These are phyloP conservation scores for Aselliscus stoliczkanus DNA, from an alignment of 2,797 vertebrate genomes.

Conservation along the genomic window DNA sequence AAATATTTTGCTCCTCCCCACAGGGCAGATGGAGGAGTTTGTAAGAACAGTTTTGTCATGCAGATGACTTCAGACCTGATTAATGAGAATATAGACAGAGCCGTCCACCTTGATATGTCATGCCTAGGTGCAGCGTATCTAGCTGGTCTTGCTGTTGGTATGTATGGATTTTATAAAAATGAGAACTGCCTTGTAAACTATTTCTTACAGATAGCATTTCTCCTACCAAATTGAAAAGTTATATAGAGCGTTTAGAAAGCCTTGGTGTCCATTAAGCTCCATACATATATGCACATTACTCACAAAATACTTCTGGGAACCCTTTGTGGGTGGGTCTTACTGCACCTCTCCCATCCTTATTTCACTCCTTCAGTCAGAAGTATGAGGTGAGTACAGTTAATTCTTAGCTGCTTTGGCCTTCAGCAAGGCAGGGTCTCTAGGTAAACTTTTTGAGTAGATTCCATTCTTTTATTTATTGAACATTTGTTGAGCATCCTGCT, in stretches of 20 bases:
- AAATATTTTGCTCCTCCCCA: conserved; percentile 35
- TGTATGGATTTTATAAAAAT: conserved; percentile 47
- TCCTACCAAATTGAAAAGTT: neutral
- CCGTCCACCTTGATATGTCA: conserved; percentile 89
- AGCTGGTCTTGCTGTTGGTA: conserved; percentile 93
- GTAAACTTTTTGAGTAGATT: neutral
- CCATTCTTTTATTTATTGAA: neutral
- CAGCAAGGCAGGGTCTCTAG: neutral
- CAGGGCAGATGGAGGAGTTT: conserved; percentile 96
- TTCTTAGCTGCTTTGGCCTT: neutral
- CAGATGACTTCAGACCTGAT: conserved; percentile 97
- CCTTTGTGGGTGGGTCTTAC: neutral
- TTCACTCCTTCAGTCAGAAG: neutral
- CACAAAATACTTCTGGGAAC: neutral
- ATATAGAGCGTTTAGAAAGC: neutral
- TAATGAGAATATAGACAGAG: conserved; percentile 85
- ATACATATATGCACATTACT: neutral
- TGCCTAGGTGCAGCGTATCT: conserved; percentile 93
- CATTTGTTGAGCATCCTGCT: neutral
- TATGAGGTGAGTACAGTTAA: neutral
- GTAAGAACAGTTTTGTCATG: conserved; percentile 93
- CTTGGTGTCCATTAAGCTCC: neutral
- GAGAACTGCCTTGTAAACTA: neutral
- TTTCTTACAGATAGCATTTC: neutral
- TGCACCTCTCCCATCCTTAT: neutral